phyloP scores from a whole-genome alignment of 2,888 invertebrate species.

The Erebia palarica region DNA sequence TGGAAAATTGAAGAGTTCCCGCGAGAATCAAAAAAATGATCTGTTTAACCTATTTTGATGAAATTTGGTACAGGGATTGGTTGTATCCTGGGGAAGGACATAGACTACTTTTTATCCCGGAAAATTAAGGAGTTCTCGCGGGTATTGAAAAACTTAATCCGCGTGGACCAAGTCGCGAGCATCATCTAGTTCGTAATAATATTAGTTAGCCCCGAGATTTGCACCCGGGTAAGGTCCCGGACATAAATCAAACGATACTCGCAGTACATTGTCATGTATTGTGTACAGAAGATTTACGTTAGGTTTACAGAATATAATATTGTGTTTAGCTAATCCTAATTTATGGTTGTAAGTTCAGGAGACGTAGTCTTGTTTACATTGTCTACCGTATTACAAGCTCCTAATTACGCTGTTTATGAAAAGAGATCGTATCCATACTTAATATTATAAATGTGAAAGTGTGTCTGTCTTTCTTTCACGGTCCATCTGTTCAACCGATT shows the following conservation, averaged over 20 bases:
- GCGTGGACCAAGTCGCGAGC: too few species aligned
- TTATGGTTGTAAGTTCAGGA: slow-evolving; percentile 24
- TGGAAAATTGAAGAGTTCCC: too few species aligned
- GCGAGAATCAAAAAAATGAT: too few species aligned
- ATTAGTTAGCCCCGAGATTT: slow-evolving; percentile 33
- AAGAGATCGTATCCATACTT: background rate
- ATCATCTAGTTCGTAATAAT: background rate
- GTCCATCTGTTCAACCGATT: too few species aligned
- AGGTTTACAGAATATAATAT: slow-evolving; percentile 25
- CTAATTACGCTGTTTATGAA: background rate
- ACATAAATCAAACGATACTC: slow-evolving; percentile 39
- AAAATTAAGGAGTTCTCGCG: too few species aligned
- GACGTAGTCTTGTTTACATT: background rate
- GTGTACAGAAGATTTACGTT: slow-evolving; percentile 37
- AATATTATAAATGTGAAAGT: too few species aligned
- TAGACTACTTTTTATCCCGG: too few species aligned
- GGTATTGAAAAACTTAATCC: too few species aligned
- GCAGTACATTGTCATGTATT: slow-evolving; percentile 36
- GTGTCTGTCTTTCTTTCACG: too few species aligned
- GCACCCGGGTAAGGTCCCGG: slow-evolving; percentile 25
- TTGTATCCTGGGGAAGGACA: too few species aligned
- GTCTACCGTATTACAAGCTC: background rate
- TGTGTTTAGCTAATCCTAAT: slow-evolving; percentile 31
- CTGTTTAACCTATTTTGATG: too few species aligned
- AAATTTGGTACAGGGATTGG: too few species aligned